Evolutionary conservation across 2,888 invertebrate species (phyloP).

Genomic region (Magallana nippona): DNA sequence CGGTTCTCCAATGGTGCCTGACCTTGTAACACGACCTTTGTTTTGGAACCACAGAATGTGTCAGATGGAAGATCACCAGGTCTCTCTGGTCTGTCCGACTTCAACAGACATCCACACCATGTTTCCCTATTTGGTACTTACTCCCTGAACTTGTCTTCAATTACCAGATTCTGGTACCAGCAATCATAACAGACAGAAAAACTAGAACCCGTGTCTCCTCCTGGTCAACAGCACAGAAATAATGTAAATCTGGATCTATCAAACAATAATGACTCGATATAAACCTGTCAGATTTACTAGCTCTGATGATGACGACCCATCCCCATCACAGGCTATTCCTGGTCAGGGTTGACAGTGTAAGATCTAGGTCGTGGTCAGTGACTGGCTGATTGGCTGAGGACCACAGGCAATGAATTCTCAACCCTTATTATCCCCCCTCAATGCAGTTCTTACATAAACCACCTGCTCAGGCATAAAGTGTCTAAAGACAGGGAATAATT

Average conservation of each 20-base stretch:
- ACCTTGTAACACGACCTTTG: too few species aligned
- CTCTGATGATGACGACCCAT: neutral
- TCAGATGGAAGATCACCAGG: too few species aligned
- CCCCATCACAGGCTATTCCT: neutral
- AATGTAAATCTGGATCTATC: neutral
- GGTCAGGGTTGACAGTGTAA: neutral
- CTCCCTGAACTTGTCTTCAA: too few species aligned
- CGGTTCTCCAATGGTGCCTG: too few species aligned
- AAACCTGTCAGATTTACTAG: neutral
- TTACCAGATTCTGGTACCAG: too few species aligned
- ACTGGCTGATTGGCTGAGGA: neutral
- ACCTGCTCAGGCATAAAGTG: conserved; percentile 13
- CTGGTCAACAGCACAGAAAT: neutral
- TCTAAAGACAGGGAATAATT: neutral
- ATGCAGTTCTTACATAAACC: conserved; percentile 15
- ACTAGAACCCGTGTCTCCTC: neutral
- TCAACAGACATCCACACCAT: too few species aligned
- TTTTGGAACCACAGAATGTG: too few species aligned
- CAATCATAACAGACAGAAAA: too few species aligned
- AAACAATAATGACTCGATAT: neutral
- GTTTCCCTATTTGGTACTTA: too few species aligned
- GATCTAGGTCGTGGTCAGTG: neutral
- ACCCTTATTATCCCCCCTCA: neutral
- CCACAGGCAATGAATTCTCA: neutral
- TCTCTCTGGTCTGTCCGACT: too few species aligned